These are phyloP conservation scores for Candidula unifasciata DNA, from an alignment of 2,888 invertebrate species.

Conservation along the genomic window DNA sequence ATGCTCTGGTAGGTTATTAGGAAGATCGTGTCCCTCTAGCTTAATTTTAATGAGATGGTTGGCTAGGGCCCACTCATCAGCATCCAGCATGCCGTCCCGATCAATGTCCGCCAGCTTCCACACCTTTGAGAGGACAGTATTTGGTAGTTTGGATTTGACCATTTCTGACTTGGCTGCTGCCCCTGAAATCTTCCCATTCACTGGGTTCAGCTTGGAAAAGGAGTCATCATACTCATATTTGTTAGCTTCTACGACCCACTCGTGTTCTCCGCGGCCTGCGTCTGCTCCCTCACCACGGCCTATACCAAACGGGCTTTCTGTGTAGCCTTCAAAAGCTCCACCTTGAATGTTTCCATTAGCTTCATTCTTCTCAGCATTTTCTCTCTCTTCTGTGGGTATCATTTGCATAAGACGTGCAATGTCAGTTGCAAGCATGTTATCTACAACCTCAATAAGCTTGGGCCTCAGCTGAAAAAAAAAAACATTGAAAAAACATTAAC, in stretches of 20 bases:
- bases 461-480: constrained; percentile 83
- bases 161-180: constrained; percentile 95
- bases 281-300: constrained; percentile 89
- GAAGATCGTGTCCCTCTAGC: constrained; percentile 89
- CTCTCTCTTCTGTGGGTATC: constrained; percentile 91
- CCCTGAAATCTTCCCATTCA: constrained; percentile 93
- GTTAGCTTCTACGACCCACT: constrained; percentile 97
- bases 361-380: constrained; percentile 43
- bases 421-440: constrained; percentile 96
- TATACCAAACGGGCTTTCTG: constrained; percentile 76
- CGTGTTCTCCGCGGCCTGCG: constrained; percentile 94
- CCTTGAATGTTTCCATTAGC: constrained; percentile 80
- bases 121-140: constrained; percentile 94
- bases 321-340: constrained; percentile 92
- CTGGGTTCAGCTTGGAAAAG: constrained; percentile 82
- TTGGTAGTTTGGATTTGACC: constrained; percentile 96
- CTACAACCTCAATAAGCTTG: constrained; percentile 92
- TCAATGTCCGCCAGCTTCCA: constrained; percentile 99
- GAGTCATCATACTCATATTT: constrained; percentile 90
- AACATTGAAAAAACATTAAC: not conserved
- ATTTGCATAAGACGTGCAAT: constrained; percentile 96
- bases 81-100: constrained; percentile 94
- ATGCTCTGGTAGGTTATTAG: constrained; percentile 90
- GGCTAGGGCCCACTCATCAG: constrained; percentile 98
- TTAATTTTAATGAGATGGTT: constrained; percentile 85